Evolutionary conservation across 2,888 invertebrate species (phyloP), one percentile per base, ranked within the genome.

Genomic region (Epinotia ramella): DNA sequence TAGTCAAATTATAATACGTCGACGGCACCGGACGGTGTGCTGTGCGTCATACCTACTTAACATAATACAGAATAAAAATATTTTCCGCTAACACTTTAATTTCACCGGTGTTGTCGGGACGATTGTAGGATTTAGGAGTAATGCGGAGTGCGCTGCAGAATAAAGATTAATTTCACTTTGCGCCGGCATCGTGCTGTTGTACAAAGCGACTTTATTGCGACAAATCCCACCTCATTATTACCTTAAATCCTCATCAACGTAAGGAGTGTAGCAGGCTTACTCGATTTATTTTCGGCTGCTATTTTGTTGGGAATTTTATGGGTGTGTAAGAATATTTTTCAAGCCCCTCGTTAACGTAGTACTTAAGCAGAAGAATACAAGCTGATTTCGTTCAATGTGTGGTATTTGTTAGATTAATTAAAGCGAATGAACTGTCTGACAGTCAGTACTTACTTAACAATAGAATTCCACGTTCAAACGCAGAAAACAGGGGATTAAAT

Each of bases 151-250:
- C 70, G 60, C 53, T 57, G 46, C 65, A 65, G 66, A 72, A 72
- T 72, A 72, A 72, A 76, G 71, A 71, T 72, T 76, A 72, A 76
- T 72, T 72, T 63, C 44, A 62, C 67, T 67, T 70, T 71, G 65
- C 28, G 69, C 74, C 64, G 44, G 56, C 73, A 46, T 28, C 70
- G 65, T 13, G 65, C 65, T 71, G 65, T 66, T 66, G 70, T 74
- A 66, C 53, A 75, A 75, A 75, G 65, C 60, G 75, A 60, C 60
- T 66, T 71, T 75, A 75, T 66, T 71, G 75, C 75, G 71, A 66
- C 70, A 70, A 70, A 75, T 75, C 75, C 70, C 44, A 60, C 59
- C 65, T 70, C 70, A 75, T 75, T 75, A 75, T 75, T 75, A 71
- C 75, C 75, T 75, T 66, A 75, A 74, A 75, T 75, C 75, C 75